Evolutionary conservation across 2,797 vertebrate species (phyloP), one percentile per base, ranked within the genome.

Genomic region (Dermochelys coriacea): DNA sequence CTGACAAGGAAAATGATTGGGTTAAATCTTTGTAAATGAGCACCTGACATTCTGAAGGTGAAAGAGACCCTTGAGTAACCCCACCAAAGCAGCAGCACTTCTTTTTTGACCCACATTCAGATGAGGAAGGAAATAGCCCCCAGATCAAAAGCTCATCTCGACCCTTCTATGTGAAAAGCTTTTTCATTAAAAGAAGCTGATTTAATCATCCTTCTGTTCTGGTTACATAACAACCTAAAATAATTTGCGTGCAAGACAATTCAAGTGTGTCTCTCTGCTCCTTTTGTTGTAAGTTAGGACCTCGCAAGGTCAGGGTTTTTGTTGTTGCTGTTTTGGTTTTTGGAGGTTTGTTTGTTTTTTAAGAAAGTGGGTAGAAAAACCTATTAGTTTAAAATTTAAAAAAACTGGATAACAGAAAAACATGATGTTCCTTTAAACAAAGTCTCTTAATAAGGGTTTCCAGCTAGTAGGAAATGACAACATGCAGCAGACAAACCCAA

Each of bases 211-310:
- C 87, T 88, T 82, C 74, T 94, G 79, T 82, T 89, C 41, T 45
- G 59, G 34, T 91, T 4, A 0, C 84, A 87, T 50, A 96, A 87
- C 51, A 89, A 25, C 82, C 84, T 94, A 94, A 95, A 95, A 91
- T 91, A 96, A 51, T 49, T 37, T 81, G 78, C 34, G 47, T 90
- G 82, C 29, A 77, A 61, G n/a, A 71, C n/a, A 55, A 82, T 47
- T 71, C 49, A 85, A 21, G 55, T 12, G 5, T 37, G 10, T 23
- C 19, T 64, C 14, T 78, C 79, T 91, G 79, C 88, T 95, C 86
- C 82, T 90, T 91, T 91, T 95, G 90, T 83, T 89, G 85, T 91
- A 91, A 50, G 80, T 94, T 85, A 82, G 88, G 84, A 78, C 84
- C 45, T 87, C 92, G 80, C 86, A 88, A 90, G 86, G 90, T 94